phyloP scores from a whole-genome alignment of 1,140 invertebrate species.

The Bombyx mori region ASM3026992v2 NC_085115.1:15429501-15430000 shows the following conservation, averaged over 20 bases:
- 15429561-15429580: constrained; percentile 30
- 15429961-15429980: background rate
- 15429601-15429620: constrained; percentile 67
- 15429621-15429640: constrained; percentile 65
- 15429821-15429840: constrained; percentile 68
- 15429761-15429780: constrained; percentile 18
- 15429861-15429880: constrained; percentile 35
- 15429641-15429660: constrained; percentile 68
- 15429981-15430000: constrained; percentile 17
- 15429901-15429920: constrained; percentile 66
- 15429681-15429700: constrained; percentile 9
- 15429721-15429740: constrained; percentile 45
- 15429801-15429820: constrained; percentile 60
- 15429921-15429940: constrained; percentile 69
- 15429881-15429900: constrained; percentile 34
- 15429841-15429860: constrained; percentile 40
- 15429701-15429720: constrained; percentile 25
- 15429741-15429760: constrained; percentile 48
- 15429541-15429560: constrained; percentile 56
- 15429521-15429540: constrained; percentile 73
- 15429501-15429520: constrained; percentile 68
- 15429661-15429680: constrained; percentile 11
- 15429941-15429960: constrained; percentile 25
- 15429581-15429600: constrained; percentile 54
- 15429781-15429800: constrained; percentile 60